phyloP scores from a whole-genome alignment of 2,113 vertebrate genomes.

The Todiramphus saurophagus region DNA sequence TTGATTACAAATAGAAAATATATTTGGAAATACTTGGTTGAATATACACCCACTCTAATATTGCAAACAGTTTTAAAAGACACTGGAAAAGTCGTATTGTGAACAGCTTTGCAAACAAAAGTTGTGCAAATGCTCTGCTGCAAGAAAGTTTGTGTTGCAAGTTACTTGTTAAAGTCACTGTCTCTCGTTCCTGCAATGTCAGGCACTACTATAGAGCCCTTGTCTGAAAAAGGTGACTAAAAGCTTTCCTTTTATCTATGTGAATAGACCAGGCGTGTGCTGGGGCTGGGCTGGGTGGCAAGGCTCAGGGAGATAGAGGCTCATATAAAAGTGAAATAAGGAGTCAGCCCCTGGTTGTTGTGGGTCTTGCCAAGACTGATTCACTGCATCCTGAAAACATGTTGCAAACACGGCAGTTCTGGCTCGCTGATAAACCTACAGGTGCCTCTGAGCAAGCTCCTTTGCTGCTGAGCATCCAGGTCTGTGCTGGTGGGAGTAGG shows the following conservation, averaged over 20 bases:
- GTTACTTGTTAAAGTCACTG: neutral
- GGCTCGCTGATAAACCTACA: neutral
- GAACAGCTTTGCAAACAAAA: neutral
- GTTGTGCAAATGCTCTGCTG: neutral
- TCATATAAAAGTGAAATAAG: neutral
- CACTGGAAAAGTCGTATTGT: neutral
- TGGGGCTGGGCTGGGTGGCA: neutral
- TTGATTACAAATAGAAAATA: neutral
- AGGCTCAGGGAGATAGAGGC: neutral
- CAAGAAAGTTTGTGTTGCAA: neutral
- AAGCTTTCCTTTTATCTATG: neutral
- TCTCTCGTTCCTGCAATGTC: neutral
- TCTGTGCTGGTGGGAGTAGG: neutral
- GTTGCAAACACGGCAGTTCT: neutral
- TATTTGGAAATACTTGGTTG: neutral
- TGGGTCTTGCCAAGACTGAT: neutral
- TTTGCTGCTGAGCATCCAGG: neutral
- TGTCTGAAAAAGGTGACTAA: neutral
- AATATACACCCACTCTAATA: neutral
- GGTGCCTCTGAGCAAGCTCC: neutral
- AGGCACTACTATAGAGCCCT: neutral
- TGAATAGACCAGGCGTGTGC: neutral
- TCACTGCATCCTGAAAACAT: neutral
- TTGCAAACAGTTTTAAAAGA: neutral
- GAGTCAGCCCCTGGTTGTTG: neutral